Conservation (phyloP, 2,888 invertebrate species). For the Trichopria drosophilae region DNA sequence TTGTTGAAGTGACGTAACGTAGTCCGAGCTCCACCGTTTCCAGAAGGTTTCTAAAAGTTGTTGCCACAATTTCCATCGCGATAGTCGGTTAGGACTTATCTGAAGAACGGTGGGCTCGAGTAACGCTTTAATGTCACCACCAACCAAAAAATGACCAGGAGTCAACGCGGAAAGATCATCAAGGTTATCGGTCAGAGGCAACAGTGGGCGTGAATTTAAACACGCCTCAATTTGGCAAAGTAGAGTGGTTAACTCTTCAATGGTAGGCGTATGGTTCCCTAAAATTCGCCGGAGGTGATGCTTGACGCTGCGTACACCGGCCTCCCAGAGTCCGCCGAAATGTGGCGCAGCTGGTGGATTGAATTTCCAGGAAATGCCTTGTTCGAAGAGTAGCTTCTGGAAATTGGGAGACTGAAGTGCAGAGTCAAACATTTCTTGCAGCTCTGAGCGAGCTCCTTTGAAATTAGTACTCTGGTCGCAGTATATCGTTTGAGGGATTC, state of each 20-base stretch:
- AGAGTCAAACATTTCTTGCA: background rate
- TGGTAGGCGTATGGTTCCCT: slow-evolving; percentile 32
- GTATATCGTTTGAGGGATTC: slow-evolving; percentile 28
- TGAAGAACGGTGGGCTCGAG: slow-evolving; percentile 34
- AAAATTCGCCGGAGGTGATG: slow-evolving; percentile 36
- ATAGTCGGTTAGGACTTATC: slow-evolving; percentile 29
- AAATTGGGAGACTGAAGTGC: slow-evolving; percentile 22
- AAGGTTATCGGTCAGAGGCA: slow-evolving; percentile 18
- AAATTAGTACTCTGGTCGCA: slow-evolving; percentile 45
- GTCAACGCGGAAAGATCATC: slow-evolving; percentile 31
- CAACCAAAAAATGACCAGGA: slow-evolving; percentile 39
- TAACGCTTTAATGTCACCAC: slow-evolving; percentile 25
- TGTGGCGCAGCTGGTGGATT: slow-evolving; percentile 40
- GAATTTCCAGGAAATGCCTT: no score
- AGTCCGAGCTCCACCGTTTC: no score
- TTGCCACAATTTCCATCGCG: slow-evolving; percentile 34
- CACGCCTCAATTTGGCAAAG: slow-evolving; percentile 31
- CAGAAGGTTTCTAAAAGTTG: slow-evolving; percentile 30
- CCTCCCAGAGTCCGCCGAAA: slow-evolving; percentile 42
- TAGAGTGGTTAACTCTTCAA: slow-evolving; percentile 35
- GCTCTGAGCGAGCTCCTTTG: no score
- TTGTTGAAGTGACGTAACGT: slow-evolving; percentile 36
- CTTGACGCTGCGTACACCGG: no score
- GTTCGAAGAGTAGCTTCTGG: no score
- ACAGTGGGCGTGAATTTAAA: slow-evolving; percentile 33